These are phyloP conservation scores for Pseudoips prasinana DNA, from an alignment of 2,888 invertebrate species.

Conservation along the genomic window DNA sequence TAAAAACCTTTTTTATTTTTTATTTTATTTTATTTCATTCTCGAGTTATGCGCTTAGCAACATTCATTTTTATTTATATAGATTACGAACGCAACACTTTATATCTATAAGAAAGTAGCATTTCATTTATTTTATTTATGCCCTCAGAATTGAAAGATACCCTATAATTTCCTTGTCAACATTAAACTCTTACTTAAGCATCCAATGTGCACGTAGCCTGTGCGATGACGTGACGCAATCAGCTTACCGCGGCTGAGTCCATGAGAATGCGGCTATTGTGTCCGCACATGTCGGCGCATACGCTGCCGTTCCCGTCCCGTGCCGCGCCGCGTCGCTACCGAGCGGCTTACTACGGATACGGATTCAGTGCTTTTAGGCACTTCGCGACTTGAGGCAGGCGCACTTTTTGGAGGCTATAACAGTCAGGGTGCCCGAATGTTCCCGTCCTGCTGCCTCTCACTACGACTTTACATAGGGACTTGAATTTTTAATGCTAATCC, in stretches of 20 bases:
- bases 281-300: conserved; percentile 75
- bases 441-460: conserved; percentile 8
- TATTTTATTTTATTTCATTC: too few relatives aligned
- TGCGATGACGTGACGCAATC: conserved; percentile 78
- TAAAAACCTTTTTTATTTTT: too few relatives aligned
- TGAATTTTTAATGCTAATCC: neutral
- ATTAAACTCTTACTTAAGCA: conserved; percentile 17
- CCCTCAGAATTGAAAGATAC: too few relatives aligned
- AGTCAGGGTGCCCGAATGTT: too few relatives aligned
- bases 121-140: too few relatives aligned
- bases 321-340: conserved; percentile 18
- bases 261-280: conserved; percentile 81
- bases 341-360: neutral
- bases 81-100: too few relatives aligned
- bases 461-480: neutral
- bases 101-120: too few relatives aligned
- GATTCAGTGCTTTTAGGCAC: neutral
- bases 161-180: too few relatives aligned
- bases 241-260: conserved; percentile 78
- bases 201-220: conserved; percentile 43
- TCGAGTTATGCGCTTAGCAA: too few relatives aligned
- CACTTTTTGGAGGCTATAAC: too few relatives aligned
- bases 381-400: too few relatives aligned
- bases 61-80: too few relatives aligned
- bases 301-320: conserved; percentile 48